Evolutionary conservation across 2,113 vertebrate genomes (phyloP).

Genomic region (Amphilophus citrinellus): DNA sequence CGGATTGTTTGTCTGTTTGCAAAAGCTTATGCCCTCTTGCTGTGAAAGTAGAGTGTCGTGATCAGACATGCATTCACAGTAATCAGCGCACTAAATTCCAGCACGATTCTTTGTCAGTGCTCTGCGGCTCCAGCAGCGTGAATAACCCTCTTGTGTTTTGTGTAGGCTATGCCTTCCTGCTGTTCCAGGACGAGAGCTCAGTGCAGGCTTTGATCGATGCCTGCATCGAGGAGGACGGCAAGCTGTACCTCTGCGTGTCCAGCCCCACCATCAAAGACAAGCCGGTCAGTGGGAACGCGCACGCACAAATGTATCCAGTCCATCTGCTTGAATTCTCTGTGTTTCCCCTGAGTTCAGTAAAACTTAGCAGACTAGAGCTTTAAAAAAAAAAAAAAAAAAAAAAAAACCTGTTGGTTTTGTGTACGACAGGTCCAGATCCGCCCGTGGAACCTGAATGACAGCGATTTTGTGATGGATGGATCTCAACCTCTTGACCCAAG

Average conservation of each 20-base stretch:
- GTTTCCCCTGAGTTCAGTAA: neutral
- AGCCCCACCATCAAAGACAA: constrained; percentile 99
- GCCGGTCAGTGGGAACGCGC: constrained; percentile 86
- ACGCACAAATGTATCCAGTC: neutral
- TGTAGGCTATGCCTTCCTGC: constrained; percentile 96
- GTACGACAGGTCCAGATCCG: constrained; percentile 94
- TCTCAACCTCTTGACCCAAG: constrained; percentile 98
- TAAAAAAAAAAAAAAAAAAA: accelerated
- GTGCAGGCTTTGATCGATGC: constrained; percentile 98
- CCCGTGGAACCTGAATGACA: constrained; percentile 99
- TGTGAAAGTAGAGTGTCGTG: constrained; percentile 29
- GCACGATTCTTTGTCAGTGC: constrained; percentile 24
- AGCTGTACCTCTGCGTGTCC: constrained; percentile 98
- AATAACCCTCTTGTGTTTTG: constrained; percentile 38
- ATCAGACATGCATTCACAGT: constrained; percentile 29
- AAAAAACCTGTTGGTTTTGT: neutral
- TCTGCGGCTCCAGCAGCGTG: neutral
- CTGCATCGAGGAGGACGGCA: constrained; percentile 98
- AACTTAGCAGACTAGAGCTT: neutral
- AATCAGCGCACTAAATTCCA: constrained; percentile 26
- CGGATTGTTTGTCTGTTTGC: constrained; percentile 36
- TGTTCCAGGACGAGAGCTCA: constrained; percentile 99
- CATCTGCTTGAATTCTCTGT: neutral
- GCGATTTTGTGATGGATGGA: constrained; percentile 99
- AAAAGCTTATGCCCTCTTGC: constrained; percentile 30